Evolutionary conservation across 1,140 invertebrate genomes (phyloP), one percentile per base, ranked within the genome.

Genomic region (Drosophila paulistorum): DNA sequence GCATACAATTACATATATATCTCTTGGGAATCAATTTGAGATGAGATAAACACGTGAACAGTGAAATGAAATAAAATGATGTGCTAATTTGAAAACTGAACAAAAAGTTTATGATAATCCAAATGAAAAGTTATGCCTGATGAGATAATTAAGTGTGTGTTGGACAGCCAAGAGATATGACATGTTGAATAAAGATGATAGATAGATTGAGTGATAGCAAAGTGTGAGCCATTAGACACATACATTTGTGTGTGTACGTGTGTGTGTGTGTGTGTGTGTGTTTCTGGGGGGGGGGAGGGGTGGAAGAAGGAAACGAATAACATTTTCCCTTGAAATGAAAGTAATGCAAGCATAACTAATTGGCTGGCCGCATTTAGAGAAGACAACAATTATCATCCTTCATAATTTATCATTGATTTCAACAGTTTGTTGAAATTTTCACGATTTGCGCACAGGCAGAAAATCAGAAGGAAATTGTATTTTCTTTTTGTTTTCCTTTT

Each of bases 381-480:
- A 13, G 11, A 3, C 11, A 39, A 13, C 37, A 39, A 30, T 51
- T 51, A 10, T 51, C 17, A 51, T 48, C 7, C 7, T 48, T 48
- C 45, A 48, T 17, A 20, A 63, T 69, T 11, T 20, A 63, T 69
- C 51, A 48, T 68, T 72, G 42, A 57, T 62, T 55, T 69, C 51
- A 63, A 68, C 51, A 73, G 37, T 54, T 58, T 54, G 61, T 23
- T 60, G 20, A 42, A 54, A 72, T 74, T 71, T 71, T 72, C 35
- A 41, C n/a, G 13, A 39, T 69, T 65, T n/a, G 73, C 60, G 30
- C 61, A 42, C 62, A 58, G 45, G 4, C 30, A 14, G 51, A 68
- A 41, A n/a, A 37, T n/a, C 23, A 11, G 23, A 69, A 70, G 42
- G 39, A 77, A 71, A 77, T 41, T 51, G 11, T 45, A 75, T 64